Evolutionary conservation across 1,140 invertebrate genomes (phyloP).

Genomic region (Drosophila quadrilineata): DNA sequence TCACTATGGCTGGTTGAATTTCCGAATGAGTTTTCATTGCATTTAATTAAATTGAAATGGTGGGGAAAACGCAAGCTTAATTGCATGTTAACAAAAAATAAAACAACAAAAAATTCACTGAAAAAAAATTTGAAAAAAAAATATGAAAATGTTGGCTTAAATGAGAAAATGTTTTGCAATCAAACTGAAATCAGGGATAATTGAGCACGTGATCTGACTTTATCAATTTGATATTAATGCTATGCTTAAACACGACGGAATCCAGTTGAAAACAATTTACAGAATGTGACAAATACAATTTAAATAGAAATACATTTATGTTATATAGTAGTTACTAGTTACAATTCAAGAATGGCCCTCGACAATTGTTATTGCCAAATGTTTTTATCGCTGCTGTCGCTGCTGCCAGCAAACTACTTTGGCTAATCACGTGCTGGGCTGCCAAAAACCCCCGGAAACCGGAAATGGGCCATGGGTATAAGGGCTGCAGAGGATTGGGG

Average conservation of each 20-base stretch:
- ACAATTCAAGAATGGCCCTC: too few relatives aligned
- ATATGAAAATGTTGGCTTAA: conserved; percentile 3
- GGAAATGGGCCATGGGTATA: background rate
- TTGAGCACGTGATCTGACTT: conserved; percentile 21
- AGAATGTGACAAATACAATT: background rate
- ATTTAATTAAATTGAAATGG: conserved; percentile 71
- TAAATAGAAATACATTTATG: too few relatives aligned
- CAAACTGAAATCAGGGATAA: conserved; percentile 31
- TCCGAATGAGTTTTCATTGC: conserved; percentile 52
- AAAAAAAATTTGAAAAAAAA: conserved; percentile 10
- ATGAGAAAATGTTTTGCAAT: conserved; percentile 30
- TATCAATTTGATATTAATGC: too few relatives aligned
- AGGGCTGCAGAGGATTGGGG: too few relatives aligned
- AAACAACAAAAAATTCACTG: conserved; percentile 25
- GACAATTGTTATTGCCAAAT: conserved; percentile 1
- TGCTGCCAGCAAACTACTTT: conserved; percentile 54
- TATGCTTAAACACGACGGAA: too few relatives aligned
- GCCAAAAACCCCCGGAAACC: conserved; percentile 40
- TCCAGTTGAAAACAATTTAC: background rate
- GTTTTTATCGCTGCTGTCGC: background rate
- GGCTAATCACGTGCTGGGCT: conserved; percentile 57
- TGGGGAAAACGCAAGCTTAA: conserved; percentile 43
- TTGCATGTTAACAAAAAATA: conserved; percentile 62
- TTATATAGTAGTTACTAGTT: too few relatives aligned
- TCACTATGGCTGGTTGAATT: conserved; percentile 63